Evolutionary conservation across 2,888 invertebrate species (phyloP).

Genomic region (Hololepta plana): DNA sequence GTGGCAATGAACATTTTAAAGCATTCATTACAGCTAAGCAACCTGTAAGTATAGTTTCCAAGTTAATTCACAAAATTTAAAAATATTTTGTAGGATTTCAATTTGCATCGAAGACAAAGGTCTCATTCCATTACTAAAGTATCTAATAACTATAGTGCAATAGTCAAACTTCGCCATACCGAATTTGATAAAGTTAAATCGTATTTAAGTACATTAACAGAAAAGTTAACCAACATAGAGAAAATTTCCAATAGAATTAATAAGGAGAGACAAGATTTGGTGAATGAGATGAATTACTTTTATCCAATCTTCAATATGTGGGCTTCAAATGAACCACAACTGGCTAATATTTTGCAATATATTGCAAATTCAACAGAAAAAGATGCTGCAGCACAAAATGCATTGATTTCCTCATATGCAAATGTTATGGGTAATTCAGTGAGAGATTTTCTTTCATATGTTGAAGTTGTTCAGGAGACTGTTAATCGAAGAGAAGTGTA

Average conservation of each 20-base stretch:
- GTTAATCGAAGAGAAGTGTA: constrained; percentile 41
- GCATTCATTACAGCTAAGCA: constrained; percentile 47
- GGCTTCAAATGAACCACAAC: constrained; percentile 38
- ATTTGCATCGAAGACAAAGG: constrained; percentile 38
- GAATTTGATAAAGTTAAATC: constrained; percentile 45
- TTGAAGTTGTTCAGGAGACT: constrained; percentile 49
- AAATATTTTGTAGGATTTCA: constrained; percentile 36
- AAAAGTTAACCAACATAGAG: constrained; percentile 42
- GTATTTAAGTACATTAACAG: constrained; percentile 38
- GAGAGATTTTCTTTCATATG: constrained; percentile 43
- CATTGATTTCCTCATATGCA: constrained; percentile 25
- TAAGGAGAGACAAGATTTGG: constrained; percentile 40
- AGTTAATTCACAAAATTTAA: background rate
- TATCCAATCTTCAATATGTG: constrained; percentile 42
- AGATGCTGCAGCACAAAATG: constrained; percentile 31
- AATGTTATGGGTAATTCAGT: constrained; percentile 28
- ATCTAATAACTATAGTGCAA: constrained; percentile 14
- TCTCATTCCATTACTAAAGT: constrained; percentile 33
- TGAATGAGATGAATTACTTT: constrained; percentile 35
- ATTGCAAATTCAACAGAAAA: constrained; percentile 30
- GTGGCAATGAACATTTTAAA: constrained; percentile 42
- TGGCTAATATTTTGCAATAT: constrained; percentile 27
- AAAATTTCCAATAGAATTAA: constrained; percentile 43
- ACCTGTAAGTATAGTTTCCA: constrained; percentile 28
- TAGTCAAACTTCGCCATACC: constrained; percentile 35